Conservation (phyloP, 1,140 invertebrate species). For the Drosophila pandora region DNA sequence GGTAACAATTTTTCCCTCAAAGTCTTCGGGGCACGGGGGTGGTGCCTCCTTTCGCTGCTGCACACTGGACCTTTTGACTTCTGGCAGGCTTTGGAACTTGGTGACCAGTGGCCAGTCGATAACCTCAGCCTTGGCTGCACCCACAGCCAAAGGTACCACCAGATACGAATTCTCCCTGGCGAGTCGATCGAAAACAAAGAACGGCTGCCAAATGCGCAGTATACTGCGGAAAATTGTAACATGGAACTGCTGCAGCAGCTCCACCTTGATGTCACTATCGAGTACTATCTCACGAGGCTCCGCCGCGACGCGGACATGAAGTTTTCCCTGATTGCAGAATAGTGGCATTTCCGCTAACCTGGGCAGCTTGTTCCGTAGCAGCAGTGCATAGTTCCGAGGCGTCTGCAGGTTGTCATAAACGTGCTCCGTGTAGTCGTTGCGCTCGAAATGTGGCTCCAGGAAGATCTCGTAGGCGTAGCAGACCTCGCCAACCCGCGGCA, state of each 20-base stretch:
- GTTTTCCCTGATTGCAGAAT: slow-evolving; percentile 92
- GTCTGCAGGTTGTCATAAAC: slow-evolving; percentile 80
- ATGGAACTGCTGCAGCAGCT: slow-evolving; percentile 86
- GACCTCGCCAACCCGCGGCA: slow-evolving; percentile 54
- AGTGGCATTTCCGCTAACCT: slow-evolving; percentile 91
- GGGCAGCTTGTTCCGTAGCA: slow-evolving; percentile 86
- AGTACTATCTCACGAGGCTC: slow-evolving; percentile 84
- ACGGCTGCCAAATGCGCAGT: slow-evolving; percentile 90
- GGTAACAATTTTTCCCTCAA: slow-evolving; percentile 90
- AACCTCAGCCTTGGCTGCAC: not conserved
- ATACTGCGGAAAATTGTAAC: slow-evolving; percentile 87
- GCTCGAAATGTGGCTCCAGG: slow-evolving; percentile 51
- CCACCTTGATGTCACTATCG: slow-evolving; percentile 85
- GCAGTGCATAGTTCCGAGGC: slow-evolving; percentile 85
- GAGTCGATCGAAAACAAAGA: slow-evolving; percentile 88
- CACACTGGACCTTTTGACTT: slow-evolving; percentile 45
- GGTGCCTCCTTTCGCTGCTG: slow-evolving; percentile 85
- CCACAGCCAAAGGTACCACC: slow-evolving; percentile 87
- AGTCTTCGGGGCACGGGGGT: slow-evolving; percentile 86
- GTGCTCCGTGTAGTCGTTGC: slow-evolving; percentile 43
- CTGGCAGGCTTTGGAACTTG: slow-evolving; percentile 67
- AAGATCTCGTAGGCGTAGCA: slow-evolving; percentile 69
- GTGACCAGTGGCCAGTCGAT: slow-evolving; percentile 84
- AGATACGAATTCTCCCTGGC: slow-evolving; percentile 89
- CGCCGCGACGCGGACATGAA: slow-evolving; percentile 86